These are phyloP conservation scores for Stictonetta naevosa DNA, from an alignment of 2,113 vertebrate genomes.

Conservation along the genomic window DNA sequence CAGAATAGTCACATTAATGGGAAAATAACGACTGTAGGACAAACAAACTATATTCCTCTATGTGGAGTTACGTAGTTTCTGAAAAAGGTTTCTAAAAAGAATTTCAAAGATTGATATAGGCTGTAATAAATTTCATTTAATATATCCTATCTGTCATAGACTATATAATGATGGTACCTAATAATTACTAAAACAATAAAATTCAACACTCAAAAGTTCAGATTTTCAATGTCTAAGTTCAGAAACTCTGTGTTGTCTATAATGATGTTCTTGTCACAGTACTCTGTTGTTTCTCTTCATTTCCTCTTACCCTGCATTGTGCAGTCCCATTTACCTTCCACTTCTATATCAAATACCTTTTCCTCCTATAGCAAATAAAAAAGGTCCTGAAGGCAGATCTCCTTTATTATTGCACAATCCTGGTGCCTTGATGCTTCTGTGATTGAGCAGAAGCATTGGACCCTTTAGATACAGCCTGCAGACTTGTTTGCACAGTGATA, in stretches of 20 bases:
- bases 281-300: neutral
- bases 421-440: fast-evolving
- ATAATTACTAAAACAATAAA: neutral
- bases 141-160: neutral
- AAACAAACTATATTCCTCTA: neutral
- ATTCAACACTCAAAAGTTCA: neutral
- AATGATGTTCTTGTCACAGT: neutral
- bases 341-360: neutral
- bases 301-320: neutral
- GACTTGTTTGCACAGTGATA: neutral
- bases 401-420: neutral
- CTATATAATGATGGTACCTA: neutral
- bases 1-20: neutral
- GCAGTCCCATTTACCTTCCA: neutral
- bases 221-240: neutral
- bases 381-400: neutral
- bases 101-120: neutral
- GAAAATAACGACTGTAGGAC: neutral
- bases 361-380: neutral
- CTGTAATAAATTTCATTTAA: neutral
- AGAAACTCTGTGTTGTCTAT: neutral
- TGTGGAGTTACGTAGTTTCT: neutral
- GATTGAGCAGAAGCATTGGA: neutral
- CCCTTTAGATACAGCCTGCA: neutral
- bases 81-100: neutral